Evolutionary conservation across 2,888 invertebrate species (phyloP), one percentile per base, ranked within the genome.

Genomic region (Eupithecia tripunctaria): DNA sequence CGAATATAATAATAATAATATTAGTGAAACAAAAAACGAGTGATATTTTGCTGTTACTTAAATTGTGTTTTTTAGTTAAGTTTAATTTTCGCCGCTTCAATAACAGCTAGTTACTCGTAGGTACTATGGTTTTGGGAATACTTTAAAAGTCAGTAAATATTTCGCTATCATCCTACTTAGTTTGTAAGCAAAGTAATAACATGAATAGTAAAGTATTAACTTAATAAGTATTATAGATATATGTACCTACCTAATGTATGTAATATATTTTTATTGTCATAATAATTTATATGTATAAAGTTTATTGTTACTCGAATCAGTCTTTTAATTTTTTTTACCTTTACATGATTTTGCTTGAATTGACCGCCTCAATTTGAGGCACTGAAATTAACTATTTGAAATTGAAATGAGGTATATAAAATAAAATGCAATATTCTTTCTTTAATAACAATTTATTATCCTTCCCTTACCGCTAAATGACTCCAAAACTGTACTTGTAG

Each of bases 381-480:
- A 25, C 14, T 6, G 59, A 59, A 59, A 4, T 25, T 27, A 59
- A 59, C 14, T 27, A 32, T 32, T 32, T 32, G 32, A 32, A 32
- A 32, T 32, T 0, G 27, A 25, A 27, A 27, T 27, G 18, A 59
- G 10, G 10, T 21, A n/a, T n/a, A n/a, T n/a, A 25, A 38, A 64
- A 64, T 64, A 64, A 64, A 64, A 41, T 6, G 18, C 63, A 21
- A 41, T 10, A 27, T 21, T n/a, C 6, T 64, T 41, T 29, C 7
- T 64, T 25, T 21, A 18, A 36, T 63, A 38, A n/a, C 38, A 64
- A 36, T 63, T 76, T 76, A 18, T 66, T 47, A 41, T 60, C 65
- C 29, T 68, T 60, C 60, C 71, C 4, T 32, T 56, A 71, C 73
- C 72, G 78, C 77, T 79, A 76, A 76, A 79, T 69, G 29, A 68